Evolutionary conservation across 2,797 vertebrate genomes (phyloP).

Genomic region (Poeciliopsis gracilis): DNA sequence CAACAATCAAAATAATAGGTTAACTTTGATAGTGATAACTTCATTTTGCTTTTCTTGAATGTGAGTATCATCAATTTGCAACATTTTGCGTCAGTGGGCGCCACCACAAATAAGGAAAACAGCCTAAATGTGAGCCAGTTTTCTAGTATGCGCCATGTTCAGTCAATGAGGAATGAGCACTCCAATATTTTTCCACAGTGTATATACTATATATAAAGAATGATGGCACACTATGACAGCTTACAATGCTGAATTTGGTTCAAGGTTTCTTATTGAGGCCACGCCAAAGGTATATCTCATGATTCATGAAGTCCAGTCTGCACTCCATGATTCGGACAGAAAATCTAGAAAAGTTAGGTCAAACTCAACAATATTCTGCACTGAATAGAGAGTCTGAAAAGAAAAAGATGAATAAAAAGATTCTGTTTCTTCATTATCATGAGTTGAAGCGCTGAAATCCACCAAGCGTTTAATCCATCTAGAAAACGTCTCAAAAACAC

Average conservation of each 20-base stretch:
- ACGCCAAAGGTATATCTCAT: background rate
- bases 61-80: background rate
- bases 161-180: background rate
- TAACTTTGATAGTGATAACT: background rate
- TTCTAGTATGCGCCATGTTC: background rate
- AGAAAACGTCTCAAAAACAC: background rate
- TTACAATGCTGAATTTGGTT: background rate
- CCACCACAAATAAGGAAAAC: background rate
- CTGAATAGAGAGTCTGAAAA: background rate
- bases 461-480: background rate
- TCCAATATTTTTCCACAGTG: background rate
- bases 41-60: background rate
- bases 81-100: background rate
- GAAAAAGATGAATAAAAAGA: background rate
- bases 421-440: background rate
- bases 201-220: background rate
- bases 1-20: background rate
- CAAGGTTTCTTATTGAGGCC: background rate
- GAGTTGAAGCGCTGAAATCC: no score
- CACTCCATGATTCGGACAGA: background rate
- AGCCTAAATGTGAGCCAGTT: background rate
- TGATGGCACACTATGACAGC: no score
- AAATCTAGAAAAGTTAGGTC: background rate
- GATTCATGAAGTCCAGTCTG: background rate
- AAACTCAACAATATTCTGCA: background rate